Conservation (phyloP, 2,888 invertebrate genomes). For the Lapara coniferarum region DNA sequence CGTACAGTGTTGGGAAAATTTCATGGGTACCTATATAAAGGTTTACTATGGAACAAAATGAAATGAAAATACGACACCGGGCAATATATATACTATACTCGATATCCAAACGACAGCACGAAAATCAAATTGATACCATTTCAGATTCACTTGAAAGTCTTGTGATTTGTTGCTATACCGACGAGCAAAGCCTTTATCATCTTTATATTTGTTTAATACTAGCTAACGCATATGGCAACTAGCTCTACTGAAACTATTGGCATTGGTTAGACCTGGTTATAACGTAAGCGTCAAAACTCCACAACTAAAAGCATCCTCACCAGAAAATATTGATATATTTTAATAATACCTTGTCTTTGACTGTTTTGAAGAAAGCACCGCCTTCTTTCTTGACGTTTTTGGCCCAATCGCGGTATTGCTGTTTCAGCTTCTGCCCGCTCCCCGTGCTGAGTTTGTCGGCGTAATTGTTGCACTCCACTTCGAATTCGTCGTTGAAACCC, state of each 20-base stretch:
- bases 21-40: no score
- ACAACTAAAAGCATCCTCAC: conserved; percentile 10
- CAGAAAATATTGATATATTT: neutral
- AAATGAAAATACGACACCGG: no score
- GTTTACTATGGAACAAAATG: no score
- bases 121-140: no score
- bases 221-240: neutral
- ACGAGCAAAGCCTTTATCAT: neutral
- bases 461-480: conserved; percentile 88
- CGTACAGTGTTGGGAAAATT: no score
- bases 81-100: no score
- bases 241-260: conserved; percentile 1
- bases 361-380: conserved; percentile 92
- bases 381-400: conserved; percentile 91
- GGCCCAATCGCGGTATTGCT: conserved; percentile 89
- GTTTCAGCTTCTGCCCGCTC: conserved; percentile 75
- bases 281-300: conserved; percentile 14
- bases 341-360: conserved; percentile 91
- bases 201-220: neutral
- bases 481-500: conserved; percentile 97
- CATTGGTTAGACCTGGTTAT: conserved; percentile 3
- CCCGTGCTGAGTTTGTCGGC: conserved; percentile 79
- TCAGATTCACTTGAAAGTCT: no score
- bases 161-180: neutral
- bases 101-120: no score